Base-by-base conservation (phyloP, 2,888 invertebrate genomes). In the Andricus curvator region DNA sequence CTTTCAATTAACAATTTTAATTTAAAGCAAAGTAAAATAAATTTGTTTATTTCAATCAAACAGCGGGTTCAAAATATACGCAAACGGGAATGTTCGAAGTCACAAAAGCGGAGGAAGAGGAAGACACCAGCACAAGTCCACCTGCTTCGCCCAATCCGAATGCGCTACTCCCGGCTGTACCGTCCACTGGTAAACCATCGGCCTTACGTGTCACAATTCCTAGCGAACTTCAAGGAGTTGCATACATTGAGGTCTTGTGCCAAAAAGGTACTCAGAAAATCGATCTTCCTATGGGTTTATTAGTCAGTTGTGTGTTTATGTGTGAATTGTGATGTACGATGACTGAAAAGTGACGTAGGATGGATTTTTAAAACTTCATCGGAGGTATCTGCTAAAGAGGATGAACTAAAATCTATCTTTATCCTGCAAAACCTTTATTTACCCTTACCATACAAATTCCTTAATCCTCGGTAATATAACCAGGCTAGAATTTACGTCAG, bases 41-140 rank as follows among this genome's bases (percentile, higher is more conserved):
- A 25, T 48, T 67, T 68, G 5, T 74, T 70, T 22, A 70, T 82
- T 44, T 41, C 51, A 37, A 62, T 41, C 15, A 22, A 48, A 48
- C n/a, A 89, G 98, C 98, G 84, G 99, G 99, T 1, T 99, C 98
- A 0, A 97, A 98, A 91, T 99, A 97, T 91, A 96, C 96, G 82
- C 98, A 98, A 93, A 97, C 97, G 81, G 99, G 99, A 4, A 97
- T 97, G 88, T 98, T 99, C 94, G 98, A 99, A 94, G 98, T 99
- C 1, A 97, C 97, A 0, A 99, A 99, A 94, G 98, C 98, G 0
- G 98, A 98, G 81, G 96, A 97, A 80, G 96, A 96, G 74, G 94
- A 94, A 74, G 93, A 93, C 82, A 88, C 89, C 51, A 93, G 85
- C 82, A 93, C 90, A 81, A 94, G 94, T 89, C 95, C 95, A 1